Evolutionary conservation across 2,888 invertebrate species (phyloP), one percentile per base, ranked within the genome.

Genomic region (Imbricaverruca yamaguchii): DNA sequence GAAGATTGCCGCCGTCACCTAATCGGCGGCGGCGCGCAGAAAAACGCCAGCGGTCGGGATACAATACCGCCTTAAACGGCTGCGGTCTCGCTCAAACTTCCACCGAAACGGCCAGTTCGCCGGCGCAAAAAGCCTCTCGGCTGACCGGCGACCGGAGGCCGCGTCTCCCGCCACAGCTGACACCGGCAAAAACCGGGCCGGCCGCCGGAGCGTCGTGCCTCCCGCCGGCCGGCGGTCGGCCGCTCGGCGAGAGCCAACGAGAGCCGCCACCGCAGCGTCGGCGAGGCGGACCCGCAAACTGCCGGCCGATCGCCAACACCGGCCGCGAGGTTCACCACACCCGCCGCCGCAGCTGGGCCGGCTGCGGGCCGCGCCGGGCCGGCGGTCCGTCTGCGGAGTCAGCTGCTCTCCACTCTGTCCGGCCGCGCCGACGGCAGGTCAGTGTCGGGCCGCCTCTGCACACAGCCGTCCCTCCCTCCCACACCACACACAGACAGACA

Each of bases 1-100:
- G 74, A 6, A 53, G 74, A 74, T 74, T 53, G 15, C 53, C 21
- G 12, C 39, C 13, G 18, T 21, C 55, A 21, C n/a, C 74, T 74
- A 74, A 74, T 74, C 59, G 74, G 55, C 55, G 23, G 74, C 74
- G 55, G 21, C 55, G 8, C 21, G 74, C 39, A 55, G 13, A 74
- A 74, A 74, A 74, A 74, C 15, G 21, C 53, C 1, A 21, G 21
- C 55, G 53, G 21, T 9, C 55, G 55, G 55, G 15, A 53, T 21
- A 21, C 74, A 53, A 74, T 74, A 55, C 53, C 53, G 55, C 74
- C 74, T 21, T 74, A 74, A 74, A 74, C 74, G 74, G 74, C 53
- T 4, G 55, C 12, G 18, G 21, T 15, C 21, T 7, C 53, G 74
- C 74, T 74, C 74, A 53, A 74, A 74, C 74, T 74, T 74, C 74